These are phyloP conservation scores for Acrossocheilus fasciatus DNA, from an alignment of 2,797 vertebrate species.

Conservation along the genomic window DNA sequence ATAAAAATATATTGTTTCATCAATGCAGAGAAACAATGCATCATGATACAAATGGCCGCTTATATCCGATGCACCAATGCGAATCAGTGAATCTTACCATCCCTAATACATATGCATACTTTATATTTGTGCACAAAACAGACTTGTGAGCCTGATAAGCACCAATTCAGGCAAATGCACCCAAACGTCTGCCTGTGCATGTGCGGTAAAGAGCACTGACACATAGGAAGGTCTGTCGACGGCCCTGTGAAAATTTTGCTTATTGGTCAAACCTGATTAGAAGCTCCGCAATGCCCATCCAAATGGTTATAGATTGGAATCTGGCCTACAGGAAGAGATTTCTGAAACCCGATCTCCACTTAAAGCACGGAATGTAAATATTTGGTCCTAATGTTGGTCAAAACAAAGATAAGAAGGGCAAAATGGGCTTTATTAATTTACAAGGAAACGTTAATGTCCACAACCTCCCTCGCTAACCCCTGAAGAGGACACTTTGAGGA, in stretches of 20 bases:
- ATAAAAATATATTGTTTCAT: too few species aligned
- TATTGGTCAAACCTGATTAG: conserved; percentile 66
- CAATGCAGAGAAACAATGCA: too few species aligned
- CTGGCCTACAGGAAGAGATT: conserved; percentile 80
- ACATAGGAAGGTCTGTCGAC: conserved; percentile 48
- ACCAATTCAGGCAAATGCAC: neutral
- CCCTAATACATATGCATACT: neutral
- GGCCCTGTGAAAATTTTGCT: conserved; percentile 51
- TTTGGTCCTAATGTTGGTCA: conserved; percentile 89
- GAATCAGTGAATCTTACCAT: too few species aligned
- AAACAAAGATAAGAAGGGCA: conserved; percentile 90
- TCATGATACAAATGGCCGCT: too few species aligned
- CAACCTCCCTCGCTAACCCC: conserved; percentile 75
- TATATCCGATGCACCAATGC: too few species aligned
- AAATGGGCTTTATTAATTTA: conserved; percentile 92
- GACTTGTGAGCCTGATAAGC: neutral
- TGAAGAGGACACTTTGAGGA: conserved; percentile 86
- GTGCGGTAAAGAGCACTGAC: neutral
- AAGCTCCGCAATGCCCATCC: conserved; percentile 72
- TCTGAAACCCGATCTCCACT: conserved; percentile 92
- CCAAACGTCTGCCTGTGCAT: neutral
- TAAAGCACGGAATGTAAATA: conserved; percentile 97
- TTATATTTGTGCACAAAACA: neutral
- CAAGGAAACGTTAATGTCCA: conserved; percentile 87
- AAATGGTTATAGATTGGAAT: conserved; percentile 84